Base-by-base conservation (phyloP, 2,888 invertebrate genomes). In the Labia minor region DNA sequence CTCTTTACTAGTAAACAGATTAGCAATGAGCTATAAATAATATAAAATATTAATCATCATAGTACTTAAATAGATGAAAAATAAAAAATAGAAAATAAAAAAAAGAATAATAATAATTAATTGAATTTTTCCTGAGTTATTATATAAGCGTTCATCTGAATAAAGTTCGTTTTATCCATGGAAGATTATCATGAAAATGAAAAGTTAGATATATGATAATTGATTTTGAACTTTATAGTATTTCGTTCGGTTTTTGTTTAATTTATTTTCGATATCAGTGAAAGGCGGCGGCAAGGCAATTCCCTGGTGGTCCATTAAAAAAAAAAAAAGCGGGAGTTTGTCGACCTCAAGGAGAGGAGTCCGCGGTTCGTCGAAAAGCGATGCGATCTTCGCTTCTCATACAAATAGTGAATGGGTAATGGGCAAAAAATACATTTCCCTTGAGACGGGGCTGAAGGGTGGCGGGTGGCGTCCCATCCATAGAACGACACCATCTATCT, bases 391-490 rank as follows among this genome's bases (percentile, higher is more conserved):
- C 49, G 49, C 14, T 16, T 49, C n/a, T 3, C 49, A 14, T 49
- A 49, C 49, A 49, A 49, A 49, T 49, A 49, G 6, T 49, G 49
- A 49, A 49, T 49, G 49, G 49, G 49, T 49, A 49, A 49, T 49
- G 49, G 49, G 49, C 49, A 49, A 49, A 49, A 49, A 49, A 49
- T 49, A 49, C 49, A 49, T 49, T 49, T 49, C 49, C 49, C 49
- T 16, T 16, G 49, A 16, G 49, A 49, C 49, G 16, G 16, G 49
- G n/a, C 6, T 3, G 49, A 10, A n/a, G 49, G 49, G 49, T n/a
- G 49, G 16, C 4, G n/a, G 26, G 26, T 26, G 26, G n/a, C 49
- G 49, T 49, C 49, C n/a, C 16, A 49, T 49, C 49, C 49, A 49
- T 49, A 49, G 8, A 11, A 49, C 49, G 49, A 49, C 49, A 49